phyloP scores from a whole-genome alignment of 1,140 invertebrate species.

The Hetaerina americana region DNA sequence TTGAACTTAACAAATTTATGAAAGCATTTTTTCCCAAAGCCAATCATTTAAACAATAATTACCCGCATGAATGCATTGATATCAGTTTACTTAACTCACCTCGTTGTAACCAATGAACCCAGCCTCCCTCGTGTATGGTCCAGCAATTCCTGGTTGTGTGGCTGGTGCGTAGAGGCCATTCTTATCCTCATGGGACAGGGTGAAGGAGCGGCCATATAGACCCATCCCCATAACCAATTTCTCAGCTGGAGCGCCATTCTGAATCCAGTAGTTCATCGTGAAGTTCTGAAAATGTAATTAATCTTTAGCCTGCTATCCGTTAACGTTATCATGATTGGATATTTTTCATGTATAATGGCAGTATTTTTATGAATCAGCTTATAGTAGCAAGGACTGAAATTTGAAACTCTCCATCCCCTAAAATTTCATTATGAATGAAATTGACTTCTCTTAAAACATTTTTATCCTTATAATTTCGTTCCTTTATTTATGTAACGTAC shows the following conservation, averaged over 20 bases:
- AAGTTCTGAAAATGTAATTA: constrained; percentile 47
- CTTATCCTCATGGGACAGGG: constrained; percentile 43
- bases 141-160: constrained; percentile 60
- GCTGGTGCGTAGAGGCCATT: constrained; percentile 51
- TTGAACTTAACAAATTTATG: not conserved
- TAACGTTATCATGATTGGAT: not conserved
- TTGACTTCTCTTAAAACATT: not conserved
- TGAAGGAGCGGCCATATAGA: constrained; percentile 73
- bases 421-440: not conserved
- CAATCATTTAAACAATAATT: not conserved
- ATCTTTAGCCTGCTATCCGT: not conserved
- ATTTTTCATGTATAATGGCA: not conserved
- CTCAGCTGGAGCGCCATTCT: constrained; percentile 51
- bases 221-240: constrained; percentile 74
- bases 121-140: constrained; percentile 60
- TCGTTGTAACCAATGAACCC: constrained; percentile 80
- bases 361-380: not conserved
- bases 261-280: constrained; percentile 67
- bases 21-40: not conserved
- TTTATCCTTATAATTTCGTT: not conserved
- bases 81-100: constrained; percentile 21
- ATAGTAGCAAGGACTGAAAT: no score
- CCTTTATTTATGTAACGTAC: no score
- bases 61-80: no score
- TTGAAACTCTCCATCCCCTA: no score